A percentile compares a stretch with the other conserved stretches of the same genome.
Evolutionary conservation across 2,888 invertebrate genomes (phyloP).

Genomic region (Pachliopta kotzebuea): DNA sequence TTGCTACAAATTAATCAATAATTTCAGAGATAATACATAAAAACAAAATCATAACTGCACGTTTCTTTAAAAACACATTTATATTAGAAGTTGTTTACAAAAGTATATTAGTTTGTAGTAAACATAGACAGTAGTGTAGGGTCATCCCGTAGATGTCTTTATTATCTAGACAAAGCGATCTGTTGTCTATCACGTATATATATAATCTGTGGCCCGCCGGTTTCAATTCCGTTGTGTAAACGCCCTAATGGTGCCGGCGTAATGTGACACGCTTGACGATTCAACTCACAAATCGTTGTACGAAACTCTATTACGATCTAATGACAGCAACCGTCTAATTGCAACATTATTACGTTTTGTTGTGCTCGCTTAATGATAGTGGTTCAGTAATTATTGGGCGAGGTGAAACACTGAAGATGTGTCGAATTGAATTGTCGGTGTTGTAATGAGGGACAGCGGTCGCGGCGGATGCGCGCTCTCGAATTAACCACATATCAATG

Average conservation of each 20-base stretch:
- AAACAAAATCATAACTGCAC: too few relatives aligned
- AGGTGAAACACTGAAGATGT: constrained; percentile 79
- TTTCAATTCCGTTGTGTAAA: constrained; percentile 80
- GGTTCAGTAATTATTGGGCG: constrained; percentile 73
- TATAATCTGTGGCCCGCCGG: constrained; percentile 78
- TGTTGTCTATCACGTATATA: constrained; percentile 76
- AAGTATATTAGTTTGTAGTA: constrained; percentile 25
- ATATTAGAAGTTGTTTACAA: too few relatives aligned
- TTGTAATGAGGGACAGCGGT: constrained; percentile 45
- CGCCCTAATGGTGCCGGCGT: constrained; percentile 75
- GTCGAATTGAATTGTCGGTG: constrained; percentile 72
- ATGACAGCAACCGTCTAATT: constrained; percentile 78
- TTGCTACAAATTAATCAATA: background rate
- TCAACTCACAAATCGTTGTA: constrained; percentile 80
- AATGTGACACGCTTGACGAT: constrained; percentile 81
- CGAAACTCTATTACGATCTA: constrained; percentile 80
- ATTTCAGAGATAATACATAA: background rate
- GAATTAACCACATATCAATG: constrained; percentile 52
- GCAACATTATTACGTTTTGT: constrained; percentile 77
- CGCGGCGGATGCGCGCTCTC: constrained; percentile 50
- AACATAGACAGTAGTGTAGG: constrained; percentile 35
- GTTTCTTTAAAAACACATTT: too few relatives aligned
- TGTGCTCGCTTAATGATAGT: constrained; percentile 74
- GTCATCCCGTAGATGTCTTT: constrained; percentile 64
- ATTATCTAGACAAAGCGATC: constrained; percentile 75